Conservation (phyloP, 2,888 invertebrate species). For the Diarsia brunnea region DNA sequence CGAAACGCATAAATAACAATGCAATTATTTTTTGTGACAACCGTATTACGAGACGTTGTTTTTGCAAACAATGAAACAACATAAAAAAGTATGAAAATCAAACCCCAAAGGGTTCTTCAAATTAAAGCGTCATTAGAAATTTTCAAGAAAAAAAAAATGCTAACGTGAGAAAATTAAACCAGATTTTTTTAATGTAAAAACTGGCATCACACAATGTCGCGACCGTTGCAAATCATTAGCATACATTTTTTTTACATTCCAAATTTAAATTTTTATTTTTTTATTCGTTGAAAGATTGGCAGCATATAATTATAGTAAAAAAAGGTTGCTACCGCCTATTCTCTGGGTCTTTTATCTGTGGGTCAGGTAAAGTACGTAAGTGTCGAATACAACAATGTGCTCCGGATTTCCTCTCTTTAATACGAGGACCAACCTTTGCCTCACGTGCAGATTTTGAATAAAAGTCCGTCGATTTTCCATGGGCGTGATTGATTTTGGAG, state of each 20-base stretch:
- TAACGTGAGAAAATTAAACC: constrained; percentile 90
- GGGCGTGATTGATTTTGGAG: constrained; percentile 90
- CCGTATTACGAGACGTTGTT: constrained; percentile 89
- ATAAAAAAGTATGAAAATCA: constrained; percentile 84
- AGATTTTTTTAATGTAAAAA: constrained; percentile 77
- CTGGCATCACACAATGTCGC: constrained; percentile 74
- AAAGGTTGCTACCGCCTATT: constrained; percentile 78
- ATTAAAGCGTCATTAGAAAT: constrained; percentile 90
- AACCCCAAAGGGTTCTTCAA: constrained; percentile 90
- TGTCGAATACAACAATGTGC: constrained; percentile 86
- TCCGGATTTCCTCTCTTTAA: constrained; percentile 90
- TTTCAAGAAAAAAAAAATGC: constrained; percentile 80
- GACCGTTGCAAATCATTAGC: constrained; percentile 88
- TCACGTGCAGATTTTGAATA: constrained; percentile 89
- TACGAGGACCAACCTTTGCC: constrained; percentile 86
- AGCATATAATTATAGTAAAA: constrained; percentile 87
- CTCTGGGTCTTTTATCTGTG: constrained; percentile 81
- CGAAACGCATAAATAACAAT: constrained; percentile 84
- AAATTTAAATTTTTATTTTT: constrained; percentile 74
- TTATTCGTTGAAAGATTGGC: constrained; percentile 72
- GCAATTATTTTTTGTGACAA: constrained; percentile 89
- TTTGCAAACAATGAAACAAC: constrained; percentile 83
- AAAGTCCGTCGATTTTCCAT: constrained; percentile 85
- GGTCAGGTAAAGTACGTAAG: constrained; percentile 89
- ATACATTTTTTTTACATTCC: constrained; percentile 76